Evolutionary conservation across 2,797 vertebrate genomes (phyloP), one percentile per base, ranked within the genome.

Genomic region (Intellagama lesueurii): DNA sequence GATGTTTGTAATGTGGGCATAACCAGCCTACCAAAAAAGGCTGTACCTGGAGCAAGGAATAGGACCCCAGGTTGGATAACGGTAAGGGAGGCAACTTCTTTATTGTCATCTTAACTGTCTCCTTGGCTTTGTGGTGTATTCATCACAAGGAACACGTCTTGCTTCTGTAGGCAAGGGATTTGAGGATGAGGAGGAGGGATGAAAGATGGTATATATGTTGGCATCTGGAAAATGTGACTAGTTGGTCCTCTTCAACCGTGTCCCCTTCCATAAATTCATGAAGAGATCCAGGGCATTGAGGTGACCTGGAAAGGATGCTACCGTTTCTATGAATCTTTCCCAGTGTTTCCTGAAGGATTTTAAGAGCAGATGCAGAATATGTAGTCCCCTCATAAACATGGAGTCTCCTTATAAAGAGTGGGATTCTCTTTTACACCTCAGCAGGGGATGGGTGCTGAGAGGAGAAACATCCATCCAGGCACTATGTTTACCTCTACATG

Each of bases 401-500:
- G 16, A 22, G 60, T 64, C 60, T 64, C 60, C 44, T 22, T 47
- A 7, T 7, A 7, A 12, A 28, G 11, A 9, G 7, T 40, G 81
- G 5, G 49, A 68, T 75, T 68, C 68, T n/a, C 2, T 81, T 32
- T 2, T 24, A 68, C n/a, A 68, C 1, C 64, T 40, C 44, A 68
- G 6, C 47, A 85, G 90, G 69, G 1, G 78, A 1, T 28, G 60
- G 64, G 24, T 5, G 5, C 11, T 16, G 17, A 30, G 70, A 35
- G 76, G 49, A 64, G 2, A 56, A 5, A 70, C 72, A 66, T 92
- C 90, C 91, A 87, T 0, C 2, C 79, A 70, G 91, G 92, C 87
- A 70, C 0, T 1, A 73, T 49, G 7, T 75, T 64, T 69, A 89
- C 90, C 93, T 94, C 83, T 19, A 28, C 80, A 22, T 78, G n/a